phyloP scores from a whole-genome alignment of 2,888 invertebrate genomes.

The Hypsopygia costalis region DNA sequence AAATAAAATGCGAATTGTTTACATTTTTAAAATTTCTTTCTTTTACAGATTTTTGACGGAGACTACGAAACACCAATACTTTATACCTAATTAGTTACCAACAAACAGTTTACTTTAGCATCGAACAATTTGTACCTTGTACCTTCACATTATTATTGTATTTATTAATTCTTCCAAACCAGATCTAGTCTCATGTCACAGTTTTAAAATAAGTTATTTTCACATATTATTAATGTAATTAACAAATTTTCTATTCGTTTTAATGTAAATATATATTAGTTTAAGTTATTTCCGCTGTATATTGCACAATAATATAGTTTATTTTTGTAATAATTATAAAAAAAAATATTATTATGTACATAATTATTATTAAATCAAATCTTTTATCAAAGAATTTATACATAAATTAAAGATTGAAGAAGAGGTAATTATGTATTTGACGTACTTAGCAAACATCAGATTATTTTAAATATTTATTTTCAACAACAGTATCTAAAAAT shows the following conservation, averaged over 20 bases:
- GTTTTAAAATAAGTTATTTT: conserved; percentile 74
- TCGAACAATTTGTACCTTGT: conserved; percentile 17
- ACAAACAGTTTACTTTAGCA: conserved; percentile 26
- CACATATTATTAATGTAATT: conserved; percentile 31
- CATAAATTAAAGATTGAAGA: no score
- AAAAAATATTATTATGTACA: neutral
- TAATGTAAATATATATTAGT: conserved; percentile 23
- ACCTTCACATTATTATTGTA: conserved; percentile 23
- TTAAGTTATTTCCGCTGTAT: conserved; percentile 24
- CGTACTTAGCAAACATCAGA: no score
- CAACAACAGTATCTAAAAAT: no score
- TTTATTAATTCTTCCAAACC: conserved; percentile 57
- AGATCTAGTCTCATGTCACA: conserved; percentile 78
- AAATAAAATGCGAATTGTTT: neutral
- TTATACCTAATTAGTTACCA: conserved; percentile 47
- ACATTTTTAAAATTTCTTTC: conserved; percentile 21
- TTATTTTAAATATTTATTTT: no score
- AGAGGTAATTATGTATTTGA: no score
- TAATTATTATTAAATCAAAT: no score
- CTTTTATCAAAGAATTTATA: no score
- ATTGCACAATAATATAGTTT: conserved; percentile 27
- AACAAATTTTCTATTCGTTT: conserved; percentile 22
- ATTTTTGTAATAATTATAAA: neutral
- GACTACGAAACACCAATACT: conserved; percentile 27
- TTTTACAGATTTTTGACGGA: conserved; percentile 69